Conservation (phyloP, 2,888 invertebrate genomes). For the Megaustenia siamemsis region DNA sequence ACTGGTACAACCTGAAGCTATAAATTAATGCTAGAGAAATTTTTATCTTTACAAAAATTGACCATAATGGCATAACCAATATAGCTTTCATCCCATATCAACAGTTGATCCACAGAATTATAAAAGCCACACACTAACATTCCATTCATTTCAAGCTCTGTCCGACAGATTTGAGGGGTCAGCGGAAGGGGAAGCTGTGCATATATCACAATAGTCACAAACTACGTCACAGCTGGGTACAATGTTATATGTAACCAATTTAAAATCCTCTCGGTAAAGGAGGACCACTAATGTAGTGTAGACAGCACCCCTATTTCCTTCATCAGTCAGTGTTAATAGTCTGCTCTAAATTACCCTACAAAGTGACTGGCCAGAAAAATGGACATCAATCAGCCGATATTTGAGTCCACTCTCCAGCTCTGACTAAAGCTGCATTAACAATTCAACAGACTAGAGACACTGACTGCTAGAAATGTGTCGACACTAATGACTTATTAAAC, state of each 20-base stretch:
- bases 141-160: slow-evolving; percentile 48
- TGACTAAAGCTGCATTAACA: background rate
- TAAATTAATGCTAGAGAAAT: too few relatives aligned
- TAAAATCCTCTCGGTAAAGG: background rate
- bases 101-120: background rate
- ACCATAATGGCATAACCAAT: too few relatives aligned
- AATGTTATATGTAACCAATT: slow-evolving; percentile 21
- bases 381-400: background rate
- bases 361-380: slow-evolving; percentile 9
- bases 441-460: slow-evolving; percentile 27
- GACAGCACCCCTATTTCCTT: slow-evolving; percentile 3
- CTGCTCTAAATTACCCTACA: background rate
- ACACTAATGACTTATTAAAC: slow-evolving; percentile 6
- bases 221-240: slow-evolving; percentile 43
- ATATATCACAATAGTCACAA: slow-evolving; percentile 42
- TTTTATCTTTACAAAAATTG: too few relatives aligned
- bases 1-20: too few relatives aligned
- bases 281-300: slow-evolving; percentile 2
- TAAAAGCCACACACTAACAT: background rate
- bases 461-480: slow-evolving; percentile 35
- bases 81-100: background rate
- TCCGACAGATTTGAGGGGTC: slow-evolving; percentile 54
- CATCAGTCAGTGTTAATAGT: slow-evolving; percentile 20
- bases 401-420: slow-evolving; percentile 20
- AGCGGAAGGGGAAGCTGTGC: slow-evolving; percentile 40